Evolutionary conservation across 1,140 invertebrate species (phyloP), one percentile per base, ranked within the genome.

Genomic region (Periplaneta americana): DNA sequence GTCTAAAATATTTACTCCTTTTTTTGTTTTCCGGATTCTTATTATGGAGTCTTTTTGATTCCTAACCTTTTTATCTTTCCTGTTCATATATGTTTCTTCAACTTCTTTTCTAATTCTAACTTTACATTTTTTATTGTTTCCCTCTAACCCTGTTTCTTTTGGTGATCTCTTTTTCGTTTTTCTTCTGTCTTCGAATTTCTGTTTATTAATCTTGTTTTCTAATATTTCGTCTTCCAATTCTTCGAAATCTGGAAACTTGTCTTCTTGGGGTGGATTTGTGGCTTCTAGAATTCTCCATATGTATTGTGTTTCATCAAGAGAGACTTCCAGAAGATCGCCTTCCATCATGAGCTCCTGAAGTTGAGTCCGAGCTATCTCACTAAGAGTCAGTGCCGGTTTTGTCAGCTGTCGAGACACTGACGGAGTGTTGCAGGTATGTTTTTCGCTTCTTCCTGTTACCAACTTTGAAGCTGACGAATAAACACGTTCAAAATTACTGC

Each of bases 311-410:
- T 98, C 97, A 84, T 97, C 96, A 10, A 98, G 86, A 10, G 93
- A 93, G 17, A 95, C 93, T 90, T 98, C 97, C 5, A 98, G 88
- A 32, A 98, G 87, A 87, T 98, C 97, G 5, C 96, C 97, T 88
- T 98, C 97, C 90, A 98, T 94, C 92, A 98, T 94, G 33, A 98
- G 89, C 82, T 97, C 95, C 83, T 97, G 94, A 18, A 98, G 87
- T 84, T 89, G 87, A 31, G 85, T 84, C 48, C 88, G 86, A 6
- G 87, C 84, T 22, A 39, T 84, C 78, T 87, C 86, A 18, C 87
- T 89, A 31, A 93, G 84, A 76, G 89, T 88, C 32, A 92, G 85
- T 0, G 89, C 84, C 0, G 87, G 87, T 13, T 90, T 87, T 80
- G 88, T 87, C 78, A 88, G 82, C 79, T 87, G 86, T 6, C 87